These are phyloP conservation scores for Hydrozoanthus gracilis DNA, from an alignment of 92 coral and sea anemone species.

Conservation along the genomic window DNA sequence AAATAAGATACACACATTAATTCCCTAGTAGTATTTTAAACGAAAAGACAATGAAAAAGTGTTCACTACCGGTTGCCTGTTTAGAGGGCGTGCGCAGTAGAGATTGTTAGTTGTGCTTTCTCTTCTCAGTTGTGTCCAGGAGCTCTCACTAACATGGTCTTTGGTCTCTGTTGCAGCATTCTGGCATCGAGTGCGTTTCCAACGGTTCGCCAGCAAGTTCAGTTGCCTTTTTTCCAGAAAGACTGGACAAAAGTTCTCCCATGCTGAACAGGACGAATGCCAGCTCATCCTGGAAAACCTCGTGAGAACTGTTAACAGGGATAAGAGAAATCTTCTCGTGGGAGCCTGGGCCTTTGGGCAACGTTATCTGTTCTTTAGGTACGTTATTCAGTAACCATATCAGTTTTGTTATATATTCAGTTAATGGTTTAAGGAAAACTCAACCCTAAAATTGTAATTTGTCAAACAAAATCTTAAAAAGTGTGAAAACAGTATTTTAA, in stretches of 20 bases:
- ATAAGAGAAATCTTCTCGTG: slow-evolving; percentile 55
- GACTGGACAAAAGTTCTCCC: slow-evolving; percentile 2
- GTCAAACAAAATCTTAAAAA: too few species aligned
- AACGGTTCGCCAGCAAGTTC: slow-evolving; percentile 71
- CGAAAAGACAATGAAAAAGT: too few species aligned
- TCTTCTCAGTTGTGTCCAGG: too few species aligned
- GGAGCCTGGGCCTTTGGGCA: slow-evolving; percentile 81
- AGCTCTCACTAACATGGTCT: not conserved
- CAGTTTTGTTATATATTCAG: not conserved
- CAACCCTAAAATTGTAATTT: too few species aligned
- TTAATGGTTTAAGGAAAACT: not conserved
- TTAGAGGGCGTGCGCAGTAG: too few species aligned
- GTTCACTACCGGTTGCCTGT: too few species aligned
- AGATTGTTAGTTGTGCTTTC: too few species aligned
- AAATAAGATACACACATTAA: too few species aligned
- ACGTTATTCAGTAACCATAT: not conserved
- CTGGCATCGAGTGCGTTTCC: slow-evolving; percentile 76
- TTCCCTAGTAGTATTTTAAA: too few species aligned
- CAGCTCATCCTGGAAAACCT: slow-evolving; percentile 68
- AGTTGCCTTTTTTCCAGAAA: slow-evolving; percentile 68
- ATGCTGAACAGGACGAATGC: slow-evolving; percentile 74
- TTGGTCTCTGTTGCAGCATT: slow-evolving; percentile 63
- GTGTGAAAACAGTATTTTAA: too few species aligned
- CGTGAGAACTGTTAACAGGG: slow-evolving; percentile 52
- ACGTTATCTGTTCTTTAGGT: slow-evolving; percentile 78